These are phyloP conservation scores for Microhierax caerulescens DNA, from an alignment of 2,797 vertebrate genomes.

Conservation along the genomic window DNA sequence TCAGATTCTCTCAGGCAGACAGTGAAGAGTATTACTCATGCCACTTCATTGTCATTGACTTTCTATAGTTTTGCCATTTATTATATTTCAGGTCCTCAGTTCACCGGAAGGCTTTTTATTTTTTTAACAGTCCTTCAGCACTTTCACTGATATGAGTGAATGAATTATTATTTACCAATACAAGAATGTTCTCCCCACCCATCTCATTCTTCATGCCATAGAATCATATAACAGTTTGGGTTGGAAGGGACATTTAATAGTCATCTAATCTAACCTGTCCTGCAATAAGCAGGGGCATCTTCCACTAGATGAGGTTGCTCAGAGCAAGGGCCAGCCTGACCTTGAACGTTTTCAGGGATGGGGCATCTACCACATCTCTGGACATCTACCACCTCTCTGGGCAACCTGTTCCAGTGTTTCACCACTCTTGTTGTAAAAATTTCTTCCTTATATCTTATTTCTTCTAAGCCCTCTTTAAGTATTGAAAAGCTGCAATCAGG, in stretches of 20 bases:
- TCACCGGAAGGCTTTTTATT: not conserved
- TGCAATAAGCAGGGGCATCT: not conserved
- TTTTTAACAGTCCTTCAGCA: not conserved
- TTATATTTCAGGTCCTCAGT: not conserved
- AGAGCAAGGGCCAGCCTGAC: not conserved
- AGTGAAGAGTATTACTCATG: not conserved
- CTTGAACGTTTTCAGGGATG: not conserved
- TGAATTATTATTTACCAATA: not conserved
- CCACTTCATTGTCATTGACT: not conserved
- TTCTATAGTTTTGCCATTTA: not conserved
- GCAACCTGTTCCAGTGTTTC: not conserved
- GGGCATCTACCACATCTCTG: not conserved
- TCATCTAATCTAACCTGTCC: not conserved
- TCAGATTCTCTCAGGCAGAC: not conserved
- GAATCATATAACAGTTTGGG: accelerated
- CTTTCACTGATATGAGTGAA: not conserved
- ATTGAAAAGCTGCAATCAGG: not conserved
- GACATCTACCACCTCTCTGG: not conserved
- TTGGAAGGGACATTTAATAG: not conserved
- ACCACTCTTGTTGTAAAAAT: accelerated
- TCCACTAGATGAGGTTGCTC: not conserved
- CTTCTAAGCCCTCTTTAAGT: accelerated
- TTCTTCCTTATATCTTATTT: not conserved
- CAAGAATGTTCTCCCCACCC: not conserved
- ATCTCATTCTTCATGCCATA: not conserved